Evolutionary conservation across 2,888 invertebrate genomes (phyloP), one percentile per base, ranked within the genome.

Genomic region (Amitus sp.): DNA sequence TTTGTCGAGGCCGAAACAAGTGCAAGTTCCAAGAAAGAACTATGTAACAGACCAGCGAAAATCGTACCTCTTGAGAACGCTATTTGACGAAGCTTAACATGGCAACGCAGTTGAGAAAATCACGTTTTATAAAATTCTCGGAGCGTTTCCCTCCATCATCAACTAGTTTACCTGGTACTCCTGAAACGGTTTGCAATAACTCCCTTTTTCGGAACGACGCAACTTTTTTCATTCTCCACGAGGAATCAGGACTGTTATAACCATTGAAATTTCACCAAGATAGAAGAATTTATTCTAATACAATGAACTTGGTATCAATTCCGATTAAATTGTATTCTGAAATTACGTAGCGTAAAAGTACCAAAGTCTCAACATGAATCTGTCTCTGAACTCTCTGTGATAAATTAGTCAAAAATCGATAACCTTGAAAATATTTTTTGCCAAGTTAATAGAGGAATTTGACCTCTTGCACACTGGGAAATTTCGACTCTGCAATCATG

Each of bases 1-100:
- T 47, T 51, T 47, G 39, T 13, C 23, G 23, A 7, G 23, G 23
- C 7, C 7, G 23, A 47, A 43, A 46, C 51, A 45, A 47, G 54
- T 55, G 55, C 56, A 55, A 56, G 62, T 62, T 57, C 39, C 40
- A 53, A 39, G 45, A 56, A 57, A 53, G 53, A 62, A 56, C 48
- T 37, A 52, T 40, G 43, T 53, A 53, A 48, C 56, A 34, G 42
- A 61, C 56, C 47, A 51, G 45, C 40, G 45, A 56, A 51, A 51
- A 34, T 48, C 56, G 52, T 56, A 52, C 17, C 61, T 45, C 55
- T 39, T 17, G 51, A 61, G 61, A 56, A 56, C 47, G 47, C 60
- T 51, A 34, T 60, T 60, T 60, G 54, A 50, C 60, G 47, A 46
- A 28, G 47, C 52, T 61, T 51, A 61, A 61, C 51, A 47, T 34